Evolutionary conservation across 2,797 vertebrate species (phyloP).

Genomic region (Megaceryle alcyon): DNA sequence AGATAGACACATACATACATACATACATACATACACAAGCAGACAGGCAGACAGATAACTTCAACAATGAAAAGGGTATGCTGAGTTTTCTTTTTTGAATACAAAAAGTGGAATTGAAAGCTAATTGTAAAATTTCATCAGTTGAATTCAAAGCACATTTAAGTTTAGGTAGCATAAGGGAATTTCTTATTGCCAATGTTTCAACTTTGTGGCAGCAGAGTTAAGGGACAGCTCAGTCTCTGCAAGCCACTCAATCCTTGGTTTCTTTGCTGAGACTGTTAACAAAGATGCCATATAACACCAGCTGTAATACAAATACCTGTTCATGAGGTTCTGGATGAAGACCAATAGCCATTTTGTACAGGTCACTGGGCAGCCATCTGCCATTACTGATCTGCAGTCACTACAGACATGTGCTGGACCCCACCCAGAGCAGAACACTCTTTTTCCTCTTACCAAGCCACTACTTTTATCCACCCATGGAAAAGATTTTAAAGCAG

Average conservation of each 20-base stretch:
- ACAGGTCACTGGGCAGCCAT: constrained; percentile 4
- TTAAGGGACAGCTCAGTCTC: not conserved
- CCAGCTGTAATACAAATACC: constrained; percentile 1
- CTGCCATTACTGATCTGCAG: not conserved
- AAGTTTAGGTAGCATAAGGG: not conserved
- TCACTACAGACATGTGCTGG: not conserved
- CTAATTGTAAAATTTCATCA: not conserved
- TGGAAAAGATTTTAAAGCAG: not conserved
- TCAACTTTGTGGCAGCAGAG: not conserved
- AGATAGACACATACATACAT: too few species aligned
- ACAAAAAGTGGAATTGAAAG: not conserved
- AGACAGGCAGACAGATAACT: too few species aligned
- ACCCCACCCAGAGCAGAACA: not conserved
- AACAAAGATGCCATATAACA: not conserved
- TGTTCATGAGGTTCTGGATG: not conserved
- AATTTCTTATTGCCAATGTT: not conserved
- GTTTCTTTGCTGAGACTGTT: not conserved
- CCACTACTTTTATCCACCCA: not conserved
- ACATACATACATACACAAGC: too few species aligned
- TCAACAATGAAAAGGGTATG: not conserved
- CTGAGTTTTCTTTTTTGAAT: not conserved
- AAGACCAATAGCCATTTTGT: not conserved
- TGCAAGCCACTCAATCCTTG: not conserved
- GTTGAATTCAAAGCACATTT: not conserved
- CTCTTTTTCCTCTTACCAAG: not conserved